Conservation (phyloP, 35 echinoderm and acorn worm genomes). For the Stichopus chloronotus region DNA sequence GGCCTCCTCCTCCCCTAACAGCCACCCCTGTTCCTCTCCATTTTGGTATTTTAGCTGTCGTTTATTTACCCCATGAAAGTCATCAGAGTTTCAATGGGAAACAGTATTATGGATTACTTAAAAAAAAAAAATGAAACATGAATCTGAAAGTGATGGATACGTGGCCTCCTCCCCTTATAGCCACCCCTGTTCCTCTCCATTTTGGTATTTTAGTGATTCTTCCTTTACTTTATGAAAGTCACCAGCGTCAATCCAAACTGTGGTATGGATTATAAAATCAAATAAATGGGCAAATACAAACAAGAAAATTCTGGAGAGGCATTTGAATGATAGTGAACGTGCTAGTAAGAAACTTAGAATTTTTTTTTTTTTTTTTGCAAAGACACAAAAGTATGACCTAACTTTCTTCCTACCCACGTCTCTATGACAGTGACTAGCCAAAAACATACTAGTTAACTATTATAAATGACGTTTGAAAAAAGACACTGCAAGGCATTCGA, state of each 20-base stretch:
- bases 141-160: background rate
- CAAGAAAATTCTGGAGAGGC: too few species aligned
- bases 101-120: background rate
- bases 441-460: background rate
- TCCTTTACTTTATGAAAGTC: background rate
- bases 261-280: too few species aligned
- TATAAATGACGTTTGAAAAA: background rate
- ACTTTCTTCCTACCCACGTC: background rate
- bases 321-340: too few species aligned
- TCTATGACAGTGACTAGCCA: background rate
- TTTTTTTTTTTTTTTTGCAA: too few species aligned
- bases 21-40: conserved; percentile 12
- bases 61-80: background rate
- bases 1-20: conserved; percentile 32
- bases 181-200: background rate
- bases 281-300: too few species aligned
- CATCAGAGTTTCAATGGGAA: background rate
- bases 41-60: background rate
- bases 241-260: background rate
- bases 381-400: background rate
- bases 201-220: background rate
- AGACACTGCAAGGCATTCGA: background rate
- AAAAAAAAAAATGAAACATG: background rate
- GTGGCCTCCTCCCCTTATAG: background rate
- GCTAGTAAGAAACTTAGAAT: too few species aligned